Base-by-base conservation (phyloP, 1,140 invertebrate species). In the Atta cephalotes region DNA sequence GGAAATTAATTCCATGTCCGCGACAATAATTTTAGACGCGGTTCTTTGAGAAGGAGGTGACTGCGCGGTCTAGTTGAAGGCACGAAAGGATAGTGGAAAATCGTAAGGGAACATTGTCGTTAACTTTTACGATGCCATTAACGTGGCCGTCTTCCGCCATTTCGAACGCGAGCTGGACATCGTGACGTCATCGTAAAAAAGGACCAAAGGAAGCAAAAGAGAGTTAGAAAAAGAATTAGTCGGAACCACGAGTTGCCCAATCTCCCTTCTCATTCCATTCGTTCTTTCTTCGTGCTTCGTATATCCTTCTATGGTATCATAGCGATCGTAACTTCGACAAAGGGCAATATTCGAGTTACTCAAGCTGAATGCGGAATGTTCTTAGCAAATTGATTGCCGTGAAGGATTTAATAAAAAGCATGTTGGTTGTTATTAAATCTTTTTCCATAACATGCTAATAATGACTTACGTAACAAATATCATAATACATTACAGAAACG, bases 51-150 rank as follows among this genome's bases (percentile, higher is more conserved):
- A 78, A 79, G 80, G 82, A 74, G 72, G 53, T 45, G 78, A 58
- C 78, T 91, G 81, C 74, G 86, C 72, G 63, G 76, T 5, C 39
- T 9, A 21, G 53, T 56, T 62, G 71, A 56, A 81, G 56, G 65
- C 35, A 76, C 45, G 78, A 85, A 80, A 88, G 90, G 80, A 87
- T 88, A 80, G 90, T 88, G 91, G 88, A 89, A 91, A 93, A 93
- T 94, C 91, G 93, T 92, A 90, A 91, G 92, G 92, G 94, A 92
- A 95, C 94, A 94, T 94, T 95, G 94, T 95, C 94, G 94, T 95
- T 95, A 95, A 95, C 94, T 95, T 95, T 95, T 95, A 95, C 93
- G 95, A 95, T 84, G 93, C 92, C 93, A 94, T 95, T 95, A 95
- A 95, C 93, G 94, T 93, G 92, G 89, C 86, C 92, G 92, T 93